Conservation (phyloP, 2,113 vertebrate genomes). For the Lophotis ruficrista region DNA sequence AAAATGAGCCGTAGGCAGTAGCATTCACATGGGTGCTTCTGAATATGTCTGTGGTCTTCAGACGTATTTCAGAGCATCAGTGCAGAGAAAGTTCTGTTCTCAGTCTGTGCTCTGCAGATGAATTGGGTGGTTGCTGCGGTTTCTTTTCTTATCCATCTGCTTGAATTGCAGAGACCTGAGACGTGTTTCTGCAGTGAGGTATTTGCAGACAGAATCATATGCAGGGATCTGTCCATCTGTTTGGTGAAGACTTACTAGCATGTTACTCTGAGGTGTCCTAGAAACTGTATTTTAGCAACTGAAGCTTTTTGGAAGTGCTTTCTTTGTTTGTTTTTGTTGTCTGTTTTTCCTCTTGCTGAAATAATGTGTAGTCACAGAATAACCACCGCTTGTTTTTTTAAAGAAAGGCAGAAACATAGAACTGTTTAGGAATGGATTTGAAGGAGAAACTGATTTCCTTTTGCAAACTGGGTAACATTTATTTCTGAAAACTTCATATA, state of each 20-base stretch:
- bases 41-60: not conserved
- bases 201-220: not conserved
- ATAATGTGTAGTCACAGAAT: not conserved
- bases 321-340: not conserved
- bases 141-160: not conserved
- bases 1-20: not conserved
- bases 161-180: not conserved
- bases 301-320: not conserved
- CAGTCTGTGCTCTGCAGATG: not conserved
- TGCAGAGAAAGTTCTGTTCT: not conserved
- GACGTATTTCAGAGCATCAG: not conserved
- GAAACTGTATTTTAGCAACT: not conserved
- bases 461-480: not conserved
- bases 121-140: rapidly evolving
- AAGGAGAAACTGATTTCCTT: not conserved
- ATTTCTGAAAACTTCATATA: not conserved
- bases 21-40: not conserved
- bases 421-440: not conserved
- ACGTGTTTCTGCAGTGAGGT: not conserved
- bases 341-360: not conserved
- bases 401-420: not conserved
- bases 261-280: not conserved
- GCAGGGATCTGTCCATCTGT: not conserved
- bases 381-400: not conserved
- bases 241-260: not conserved